Conservation (phyloP, 2,888 invertebrate species). For the Ophion obscuratus region DNA sequence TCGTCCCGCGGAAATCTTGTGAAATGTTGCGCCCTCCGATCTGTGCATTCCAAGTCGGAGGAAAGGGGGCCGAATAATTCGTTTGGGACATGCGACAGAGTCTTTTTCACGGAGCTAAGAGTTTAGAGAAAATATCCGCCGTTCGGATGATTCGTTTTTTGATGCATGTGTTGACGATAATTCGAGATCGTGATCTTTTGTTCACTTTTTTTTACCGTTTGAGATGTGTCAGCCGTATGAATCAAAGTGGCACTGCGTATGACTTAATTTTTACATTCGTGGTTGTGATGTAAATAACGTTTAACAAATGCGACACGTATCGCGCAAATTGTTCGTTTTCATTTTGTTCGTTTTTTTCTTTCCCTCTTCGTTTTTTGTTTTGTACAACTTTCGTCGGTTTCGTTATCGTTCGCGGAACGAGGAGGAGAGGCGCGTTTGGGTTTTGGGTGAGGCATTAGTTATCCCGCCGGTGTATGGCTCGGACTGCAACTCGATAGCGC, state of each 20-base stretch:
- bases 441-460: conserved; percentile 9
- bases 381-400: conserved; percentile 28
- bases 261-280: conserved; percentile 75
- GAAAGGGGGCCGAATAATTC: background rate
- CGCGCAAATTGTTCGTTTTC: conserved; percentile 15
- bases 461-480: conserved; percentile 17
- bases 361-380: background rate
- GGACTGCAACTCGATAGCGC: conserved; percentile 35
- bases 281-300: conserved; percentile 79
- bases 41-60: no score
- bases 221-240: conserved; percentile 41
- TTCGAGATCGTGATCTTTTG: conserved; percentile 32
- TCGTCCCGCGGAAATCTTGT: background rate
- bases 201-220: conserved; percentile 21
- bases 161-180: conserved; percentile 42
- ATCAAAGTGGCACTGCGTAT: conserved; percentile 64
- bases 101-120: background rate
- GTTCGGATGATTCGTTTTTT: conserved; percentile 43
- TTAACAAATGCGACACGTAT: conserved; percentile 50
- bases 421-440: background rate
- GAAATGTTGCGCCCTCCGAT: no score
- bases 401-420: conserved; percentile 44
- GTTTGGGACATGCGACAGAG: conserved; percentile 33
- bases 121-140: conserved; percentile 14
- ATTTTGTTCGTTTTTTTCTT: background rate